Percentiles rank a stretch among this genome's conserved stretches.
phyloP scores from a whole-genome alignment of 2,797 vertebrate genomes.

The Helarctos malayanus region DNA sequence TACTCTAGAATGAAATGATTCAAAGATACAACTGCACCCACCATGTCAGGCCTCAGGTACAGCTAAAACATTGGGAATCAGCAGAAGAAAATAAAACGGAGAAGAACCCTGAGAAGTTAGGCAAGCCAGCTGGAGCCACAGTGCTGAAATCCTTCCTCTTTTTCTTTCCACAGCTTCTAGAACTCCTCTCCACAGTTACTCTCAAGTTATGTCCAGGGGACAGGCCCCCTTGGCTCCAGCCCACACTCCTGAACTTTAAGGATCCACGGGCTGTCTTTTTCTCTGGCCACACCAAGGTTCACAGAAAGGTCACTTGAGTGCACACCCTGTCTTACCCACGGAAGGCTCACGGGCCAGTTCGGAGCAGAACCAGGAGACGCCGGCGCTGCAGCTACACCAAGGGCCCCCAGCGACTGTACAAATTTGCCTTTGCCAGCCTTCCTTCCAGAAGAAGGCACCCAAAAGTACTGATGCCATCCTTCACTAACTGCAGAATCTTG shows the following conservation, averaged over 20 bases:
- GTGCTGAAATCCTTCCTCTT: conserved; percentile 55
- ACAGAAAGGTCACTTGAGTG: conserved; percentile 69
- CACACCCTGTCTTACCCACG: neutral
- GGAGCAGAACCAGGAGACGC: neutral
- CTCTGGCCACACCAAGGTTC: neutral
- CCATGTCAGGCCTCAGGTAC: neutral
- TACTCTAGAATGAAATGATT: neutral
- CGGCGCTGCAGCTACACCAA: neutral
- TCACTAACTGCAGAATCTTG: neutral
- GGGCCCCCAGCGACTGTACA: neutral
- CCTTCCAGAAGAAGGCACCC: neutral
- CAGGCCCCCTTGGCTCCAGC: conserved; percentile 96
- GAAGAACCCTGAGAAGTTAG: neutral
- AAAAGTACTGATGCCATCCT: neutral
- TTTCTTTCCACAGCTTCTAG: conserved; percentile 89
- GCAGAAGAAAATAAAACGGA: neutral
- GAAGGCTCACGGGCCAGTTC: conserved; percentile 32
- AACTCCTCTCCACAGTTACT: conserved; percentile 86
- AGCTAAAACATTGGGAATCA: neutral
- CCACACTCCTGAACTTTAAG: conserved; percentile 96
- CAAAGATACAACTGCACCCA: neutral
- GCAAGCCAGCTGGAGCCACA: neutral
- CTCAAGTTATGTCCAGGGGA: conserved; percentile 89
- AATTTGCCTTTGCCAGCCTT: neutral
- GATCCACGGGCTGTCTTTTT: conserved; percentile 73